phyloP scores from a whole-genome alignment of 2,888 invertebrate genomes.

The Lasioglossum marginatum region DNA sequence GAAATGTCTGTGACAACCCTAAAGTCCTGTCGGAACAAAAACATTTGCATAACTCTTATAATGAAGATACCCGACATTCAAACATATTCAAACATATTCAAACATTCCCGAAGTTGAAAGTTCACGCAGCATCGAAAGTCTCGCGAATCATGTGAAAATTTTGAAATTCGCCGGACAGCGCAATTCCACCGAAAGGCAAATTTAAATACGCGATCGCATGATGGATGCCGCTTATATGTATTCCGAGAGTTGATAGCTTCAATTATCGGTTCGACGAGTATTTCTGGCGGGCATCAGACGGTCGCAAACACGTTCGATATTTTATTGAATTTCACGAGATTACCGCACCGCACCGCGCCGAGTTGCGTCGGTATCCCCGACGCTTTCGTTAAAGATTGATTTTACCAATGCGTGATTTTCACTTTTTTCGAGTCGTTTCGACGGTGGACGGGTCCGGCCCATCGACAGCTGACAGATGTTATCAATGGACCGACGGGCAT shows the following conservation, averaged over 20 bases:
- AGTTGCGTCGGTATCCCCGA: background rate
- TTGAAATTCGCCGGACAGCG: background rate
- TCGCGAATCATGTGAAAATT: background rate
- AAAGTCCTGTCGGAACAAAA: too few relatives aligned
- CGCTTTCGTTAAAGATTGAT: conserved; percentile 29
- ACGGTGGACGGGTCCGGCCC: conserved; percentile 21
- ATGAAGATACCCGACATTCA: too few relatives aligned
- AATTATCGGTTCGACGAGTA: background rate
- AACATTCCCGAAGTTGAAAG: background rate
- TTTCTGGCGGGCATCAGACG: background rate
- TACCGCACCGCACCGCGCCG: background rate
- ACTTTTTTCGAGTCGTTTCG: conserved; percentile 28
- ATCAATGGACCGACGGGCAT: conserved; percentile 51
- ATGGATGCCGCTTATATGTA: background rate
- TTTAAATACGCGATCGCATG: background rate
- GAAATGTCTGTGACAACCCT: too few relatives aligned
- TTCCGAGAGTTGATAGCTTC: background rate
- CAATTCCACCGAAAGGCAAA: background rate
- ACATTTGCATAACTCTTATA: background rate
- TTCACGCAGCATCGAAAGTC: background rate
- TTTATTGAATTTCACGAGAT: conserved; percentile 14
- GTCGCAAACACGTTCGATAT: background rate
- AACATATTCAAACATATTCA: too few relatives aligned
- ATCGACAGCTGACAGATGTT: conserved; percentile 62
- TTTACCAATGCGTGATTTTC: conserved; percentile 39